Conservation (phyloP, 2,797 vertebrate genomes). For the Champsocephalus gunnari region DNA sequence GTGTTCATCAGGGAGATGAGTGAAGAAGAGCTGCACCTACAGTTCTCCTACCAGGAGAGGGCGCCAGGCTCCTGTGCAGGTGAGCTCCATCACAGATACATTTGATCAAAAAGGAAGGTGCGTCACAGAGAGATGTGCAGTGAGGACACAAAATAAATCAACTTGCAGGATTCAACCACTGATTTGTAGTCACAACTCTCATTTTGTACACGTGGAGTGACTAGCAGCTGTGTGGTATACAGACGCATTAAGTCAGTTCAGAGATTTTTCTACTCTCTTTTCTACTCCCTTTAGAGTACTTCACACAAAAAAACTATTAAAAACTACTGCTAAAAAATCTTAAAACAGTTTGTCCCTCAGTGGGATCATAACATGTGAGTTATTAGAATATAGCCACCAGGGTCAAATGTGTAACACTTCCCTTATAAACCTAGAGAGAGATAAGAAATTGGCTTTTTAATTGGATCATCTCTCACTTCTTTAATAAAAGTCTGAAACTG, state of each 20-base stretch:
- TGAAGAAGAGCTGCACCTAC: slow-evolving; percentile 93
- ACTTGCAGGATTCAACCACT: background rate
- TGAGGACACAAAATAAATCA: slow-evolving; percentile 1
- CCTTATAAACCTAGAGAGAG: slow-evolving; percentile 26
- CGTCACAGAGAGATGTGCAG: background rate
- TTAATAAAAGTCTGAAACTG: slow-evolving; percentile 38
- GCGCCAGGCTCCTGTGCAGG: slow-evolving; percentile 87
- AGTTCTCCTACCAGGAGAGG: slow-evolving; percentile 93
- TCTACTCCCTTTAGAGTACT: background rate
- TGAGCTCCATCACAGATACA: slow-evolving; percentile 65
- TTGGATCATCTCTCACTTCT: slow-evolving; percentile 48
- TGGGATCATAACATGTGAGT: slow-evolving; percentile 21
- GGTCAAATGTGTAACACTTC: slow-evolving; percentile 33
- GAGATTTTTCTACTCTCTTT: background rate
- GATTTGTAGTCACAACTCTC: background rate
- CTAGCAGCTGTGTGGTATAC: background rate
- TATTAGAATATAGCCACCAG: slow-evolving; percentile 30
- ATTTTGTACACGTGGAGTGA: background rate
- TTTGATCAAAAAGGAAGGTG: background rate
- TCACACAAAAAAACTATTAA: background rate
- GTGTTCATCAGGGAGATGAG: slow-evolving; percentile 94
- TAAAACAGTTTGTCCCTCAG: background rate
- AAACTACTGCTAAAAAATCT: background rate
- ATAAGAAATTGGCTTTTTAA: slow-evolving; percentile 52
- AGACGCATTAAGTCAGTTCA: background rate